A percentile compares a stretch with the other conserved stretches of the same genome.
Conservation (phyloP, 2,888 invertebrate genomes). For the Platerodrilus igneus region DNA sequence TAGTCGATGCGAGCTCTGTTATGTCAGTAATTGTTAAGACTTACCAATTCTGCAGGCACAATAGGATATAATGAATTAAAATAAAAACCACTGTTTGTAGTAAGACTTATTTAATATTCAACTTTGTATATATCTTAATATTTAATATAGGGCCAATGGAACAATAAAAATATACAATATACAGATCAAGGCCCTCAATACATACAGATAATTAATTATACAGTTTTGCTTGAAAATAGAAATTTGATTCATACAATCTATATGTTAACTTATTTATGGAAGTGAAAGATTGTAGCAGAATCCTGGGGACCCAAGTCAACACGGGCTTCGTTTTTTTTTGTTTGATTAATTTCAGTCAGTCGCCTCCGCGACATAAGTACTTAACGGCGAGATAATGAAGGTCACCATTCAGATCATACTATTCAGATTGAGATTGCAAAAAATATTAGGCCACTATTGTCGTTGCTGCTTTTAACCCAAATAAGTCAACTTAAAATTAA, state of each 20-base stretch:
- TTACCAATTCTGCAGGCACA: no score
- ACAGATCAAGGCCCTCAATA: constrained; percentile 43
- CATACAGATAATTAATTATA: constrained; percentile 42
- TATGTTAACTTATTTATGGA: constrained; percentile 34
- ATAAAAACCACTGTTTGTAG: no score
- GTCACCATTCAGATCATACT: constrained; percentile 35
- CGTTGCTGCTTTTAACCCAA: constrained; percentile 11
- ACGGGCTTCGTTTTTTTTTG: no score
- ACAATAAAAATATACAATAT: constrained; percentile 49
- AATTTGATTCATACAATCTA: constrained; percentile 33
- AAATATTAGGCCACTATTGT: constrained; percentile 23
- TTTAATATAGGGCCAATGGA: constrained; percentile 41
- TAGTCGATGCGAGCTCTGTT: no score
- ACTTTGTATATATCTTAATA: constrained; percentile 42
- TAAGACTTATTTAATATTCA: no score
- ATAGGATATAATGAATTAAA: no score
- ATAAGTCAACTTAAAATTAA: constrained; percentile 10
- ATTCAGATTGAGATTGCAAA: constrained; percentile 17
- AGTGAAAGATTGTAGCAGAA: constrained; percentile 35
- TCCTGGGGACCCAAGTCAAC: constrained; percentile 37
- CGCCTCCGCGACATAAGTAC: constrained; percentile 34
- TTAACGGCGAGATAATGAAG: constrained; percentile 27
- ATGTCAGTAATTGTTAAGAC: no score
- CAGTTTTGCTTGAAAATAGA: constrained; percentile 44
- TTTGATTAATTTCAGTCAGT: constrained; percentile 38